Percentiles rank a stretch among this genome's conserved stretches.
These are phyloP conservation scores for Phyllotreta striolata DNA, from an alignment of 2,888 invertebrate species.

Conservation along the genomic window DNA sequence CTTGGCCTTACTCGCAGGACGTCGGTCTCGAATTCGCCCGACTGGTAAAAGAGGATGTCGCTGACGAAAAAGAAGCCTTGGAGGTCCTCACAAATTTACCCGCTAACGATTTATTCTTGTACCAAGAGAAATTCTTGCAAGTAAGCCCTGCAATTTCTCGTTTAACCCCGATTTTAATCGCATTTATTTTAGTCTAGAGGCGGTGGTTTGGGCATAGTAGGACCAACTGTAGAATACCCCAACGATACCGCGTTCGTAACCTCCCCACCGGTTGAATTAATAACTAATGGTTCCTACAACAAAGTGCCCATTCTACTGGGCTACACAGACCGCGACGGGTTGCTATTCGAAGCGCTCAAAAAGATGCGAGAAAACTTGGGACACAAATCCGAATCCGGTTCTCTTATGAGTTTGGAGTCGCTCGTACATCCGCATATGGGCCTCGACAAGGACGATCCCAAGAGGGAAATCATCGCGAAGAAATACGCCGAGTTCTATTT, in stretches of 20 bases:
- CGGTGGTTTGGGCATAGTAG: not conserved
- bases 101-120: slow-evolving; percentile 25
- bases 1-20: slow-evolving; percentile 37
- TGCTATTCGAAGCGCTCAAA: slow-evolving; percentile 2
- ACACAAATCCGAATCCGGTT: not conserved
- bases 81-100: slow-evolving; percentile 34
- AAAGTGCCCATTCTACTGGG: slow-evolving; percentile 51
- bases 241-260: slow-evolving; percentile 22
- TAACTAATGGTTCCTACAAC: slow-evolving; percentile 42
- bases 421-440: slow-evolving; percentile 20
- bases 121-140: slow-evolving; percentile 17
- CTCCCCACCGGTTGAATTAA: not conserved
- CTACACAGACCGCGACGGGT: slow-evolving; percentile 22
- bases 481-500: slow-evolving; percentile 7
- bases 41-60: not conserved
- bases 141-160: slow-evolving; percentile 8
- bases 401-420: no score
- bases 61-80: slow-evolving; percentile 30
- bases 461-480: slow-evolving; percentile 3
- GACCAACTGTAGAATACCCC: slow-evolving; percentile 22
- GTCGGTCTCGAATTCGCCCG: slow-evolving; percentile 25
- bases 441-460: not conserved
- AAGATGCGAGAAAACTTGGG: not conserved
- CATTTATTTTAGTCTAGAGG: not conserved
- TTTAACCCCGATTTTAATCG: not conserved